Evolutionary conservation across 2,888 invertebrate genomes (phyloP), one percentile per base, ranked within the genome.

Genomic region (Heteromurus nitidus): DNA sequence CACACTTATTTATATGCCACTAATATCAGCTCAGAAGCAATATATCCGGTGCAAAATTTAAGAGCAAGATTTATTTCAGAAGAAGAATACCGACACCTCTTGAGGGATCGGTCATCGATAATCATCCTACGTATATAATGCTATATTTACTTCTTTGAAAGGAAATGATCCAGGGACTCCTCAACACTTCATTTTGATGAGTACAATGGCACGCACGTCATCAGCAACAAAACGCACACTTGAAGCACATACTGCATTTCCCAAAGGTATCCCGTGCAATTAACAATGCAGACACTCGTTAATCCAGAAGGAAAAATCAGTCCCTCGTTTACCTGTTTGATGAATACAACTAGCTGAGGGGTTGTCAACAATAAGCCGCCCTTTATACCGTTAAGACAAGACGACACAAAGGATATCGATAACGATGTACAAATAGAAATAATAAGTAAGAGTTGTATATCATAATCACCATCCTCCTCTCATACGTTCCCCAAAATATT

Each of bases 251-350:
- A 16, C n/a, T n/a, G 13, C n/a, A n/a, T 53, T 53, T 18, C 13
- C 22, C 53, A 22, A 2, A 36, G 36, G 36, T 36, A 36, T 9
- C 13, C 36, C 13, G 13, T 36, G 36, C 36, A n/a, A 18, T 18
- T 24, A 3, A 22, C 55, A 50, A 55, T 55, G 55, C 24, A 55
- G 3, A 60, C 22, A n/a, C 60, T 11, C 11, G 60, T 28, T 18
- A 30, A n/a, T n/a, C 9, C 30, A 44, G 30, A 58, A 31, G 42
- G 68, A 80, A 74, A 74, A 80, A 80, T 80, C 74, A 74, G 60
- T 16, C 67, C 22, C 80, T 74, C 68, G 53, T 80, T 80, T 68
- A 74, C 60, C 80, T 74, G 74, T 65, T 76, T 58, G 68, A 30
- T 47, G 67, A 47, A n/a, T 50, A 7, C 5, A 55, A 24, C 22